A percentile compares a stretch with the other conserved stretches of the same genome.
These are phyloP conservation scores for Danionella dracula DNA, from an alignment of 2,797 vertebrate species.

Conservation along the genomic window DNA sequence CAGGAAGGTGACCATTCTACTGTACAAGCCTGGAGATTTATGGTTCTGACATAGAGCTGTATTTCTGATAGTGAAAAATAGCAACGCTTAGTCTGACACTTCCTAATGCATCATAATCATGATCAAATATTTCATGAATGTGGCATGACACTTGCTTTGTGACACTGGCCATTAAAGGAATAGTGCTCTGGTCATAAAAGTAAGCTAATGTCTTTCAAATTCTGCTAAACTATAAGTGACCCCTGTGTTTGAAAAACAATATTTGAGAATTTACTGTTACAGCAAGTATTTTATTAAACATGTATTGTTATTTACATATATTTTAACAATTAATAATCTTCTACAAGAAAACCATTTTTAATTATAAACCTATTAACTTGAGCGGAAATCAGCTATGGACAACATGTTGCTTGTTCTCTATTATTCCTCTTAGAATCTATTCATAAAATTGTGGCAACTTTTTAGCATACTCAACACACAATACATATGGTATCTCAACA, in stretches of 20 bases:
- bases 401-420: too few relatives aligned
- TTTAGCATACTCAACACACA: too few relatives aligned
- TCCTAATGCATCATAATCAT: slow-evolving; percentile 35
- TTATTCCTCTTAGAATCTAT: too few relatives aligned
- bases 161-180: not conserved
- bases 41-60: slow-evolving; percentile 16
- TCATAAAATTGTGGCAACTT: too few relatives aligned
- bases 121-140: slow-evolving; percentile 8
- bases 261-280: too few relatives aligned
- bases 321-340: too few relatives aligned
- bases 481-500: too few relatives aligned
- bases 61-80: slow-evolving; percentile 36
- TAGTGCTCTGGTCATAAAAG: not conserved
- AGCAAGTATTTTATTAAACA: too few relatives aligned
- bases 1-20: slow-evolving; percentile 28
- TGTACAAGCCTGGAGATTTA: slow-evolving; percentile 20
- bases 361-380: too few relatives aligned
- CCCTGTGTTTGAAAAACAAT: not conserved
- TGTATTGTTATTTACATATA: too few relatives aligned
- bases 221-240: not conserved
- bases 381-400: too few relatives aligned
- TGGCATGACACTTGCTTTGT: slow-evolving; percentile 17
- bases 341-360: too few relatives aligned
- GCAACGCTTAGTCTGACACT: slow-evolving; percentile 26
- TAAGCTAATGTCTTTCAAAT: not conserved